Conservation (phyloP, 1,140 invertebrate species). For the Drosophila nigrodunni region DNA sequence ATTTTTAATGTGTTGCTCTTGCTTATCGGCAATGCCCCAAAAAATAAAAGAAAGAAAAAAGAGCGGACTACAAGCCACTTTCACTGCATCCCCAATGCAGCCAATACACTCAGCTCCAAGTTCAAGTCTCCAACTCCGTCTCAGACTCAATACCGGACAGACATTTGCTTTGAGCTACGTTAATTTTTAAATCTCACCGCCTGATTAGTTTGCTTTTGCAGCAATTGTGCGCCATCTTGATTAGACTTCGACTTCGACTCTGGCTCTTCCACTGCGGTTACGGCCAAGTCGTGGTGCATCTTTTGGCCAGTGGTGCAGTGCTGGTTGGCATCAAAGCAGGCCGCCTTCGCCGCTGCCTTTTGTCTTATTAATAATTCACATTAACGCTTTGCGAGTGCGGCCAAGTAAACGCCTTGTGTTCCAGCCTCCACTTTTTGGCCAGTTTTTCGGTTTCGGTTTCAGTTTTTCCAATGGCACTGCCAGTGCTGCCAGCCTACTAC, state of each 20-base stretch:
- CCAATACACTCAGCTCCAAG: conserved; percentile 10
- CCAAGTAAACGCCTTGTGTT: conserved; percentile 70
- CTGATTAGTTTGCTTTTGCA: conserved; percentile 81
- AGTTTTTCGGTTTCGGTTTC: conserved; percentile 16
- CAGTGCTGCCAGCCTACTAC: conserved; percentile 70
- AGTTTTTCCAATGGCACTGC: conserved; percentile 32
- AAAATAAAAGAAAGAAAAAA: conserved; percentile 47
- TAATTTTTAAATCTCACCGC: conserved; percentile 85
- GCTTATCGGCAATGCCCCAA: conserved; percentile 82
- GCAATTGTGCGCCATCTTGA: conserved; percentile 76
- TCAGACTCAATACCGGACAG: conserved; percentile 12
- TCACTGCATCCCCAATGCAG: conserved; percentile 54
- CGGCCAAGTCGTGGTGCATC: conserved; percentile 36
- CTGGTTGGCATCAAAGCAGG: conserved; percentile 60
- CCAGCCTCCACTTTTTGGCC: conserved; percentile 11
- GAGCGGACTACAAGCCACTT: conserved; percentile 50
- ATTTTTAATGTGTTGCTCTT: conserved; percentile 85
- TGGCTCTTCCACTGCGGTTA: conserved; percentile 5
- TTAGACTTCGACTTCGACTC: conserved; percentile 57
- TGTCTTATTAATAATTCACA: conserved; percentile 85
- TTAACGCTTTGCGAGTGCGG: conserved; percentile 83
- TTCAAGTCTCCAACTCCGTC: not conserved
- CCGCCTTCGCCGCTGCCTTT: conserved; percentile 81
- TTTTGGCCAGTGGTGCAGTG: conserved; percentile 21
- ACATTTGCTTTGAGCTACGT: conserved; percentile 65